Evolutionary conservation across 2,797 vertebrate species (phyloP), one percentile per base, ranked within the genome.

Genomic region (Heteromormyrus szaboi): DNA sequence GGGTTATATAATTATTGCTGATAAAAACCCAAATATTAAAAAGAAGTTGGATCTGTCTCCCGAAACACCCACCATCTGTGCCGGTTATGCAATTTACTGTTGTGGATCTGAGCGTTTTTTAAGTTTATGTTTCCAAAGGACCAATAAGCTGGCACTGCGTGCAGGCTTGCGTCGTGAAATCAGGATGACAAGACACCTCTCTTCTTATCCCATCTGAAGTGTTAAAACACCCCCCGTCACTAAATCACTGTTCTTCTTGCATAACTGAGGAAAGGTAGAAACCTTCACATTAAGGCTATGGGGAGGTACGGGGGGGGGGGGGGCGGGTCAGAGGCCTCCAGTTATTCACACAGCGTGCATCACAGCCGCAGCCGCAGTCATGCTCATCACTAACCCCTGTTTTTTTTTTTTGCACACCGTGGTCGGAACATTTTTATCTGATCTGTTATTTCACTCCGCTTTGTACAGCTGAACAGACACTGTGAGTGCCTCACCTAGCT

Each of bases 31-130:
- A 41, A 56, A 68, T 48, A 87, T 50, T 29, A 72, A 53, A 17
- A 46, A 81, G 50, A 41, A 53, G 48, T 29, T 88, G 72, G 87
- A 53, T 54, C 11, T 50, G 29, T 51, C 68, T 50, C 65, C 29
- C 37, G 14, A 88, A 54, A 88, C 44, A 41, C 68, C 46, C 87
- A 88, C 87, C 87, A 86, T 88, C 87, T 68, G 87, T 33, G 62
- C 22, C 41, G n/a, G 87, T 88, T 50, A 76, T 79, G 65, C 50
- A 76, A 68, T 79, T 72, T 79, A 33, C 7, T 79, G 33, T 54
- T 88, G 48, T 50, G 22, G 46, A 14, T 37, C 48, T 88, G 29
- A 88, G 50, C 33, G 4, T 19, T 41, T 54, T 79, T 33, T 76
- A 86, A 86, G 29, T 86, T 86, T 41, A 86, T 56, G 50, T 88